phyloP scores from a whole-genome alignment of 1,140 invertebrate species.

The Zaprionus davidi region DNA sequence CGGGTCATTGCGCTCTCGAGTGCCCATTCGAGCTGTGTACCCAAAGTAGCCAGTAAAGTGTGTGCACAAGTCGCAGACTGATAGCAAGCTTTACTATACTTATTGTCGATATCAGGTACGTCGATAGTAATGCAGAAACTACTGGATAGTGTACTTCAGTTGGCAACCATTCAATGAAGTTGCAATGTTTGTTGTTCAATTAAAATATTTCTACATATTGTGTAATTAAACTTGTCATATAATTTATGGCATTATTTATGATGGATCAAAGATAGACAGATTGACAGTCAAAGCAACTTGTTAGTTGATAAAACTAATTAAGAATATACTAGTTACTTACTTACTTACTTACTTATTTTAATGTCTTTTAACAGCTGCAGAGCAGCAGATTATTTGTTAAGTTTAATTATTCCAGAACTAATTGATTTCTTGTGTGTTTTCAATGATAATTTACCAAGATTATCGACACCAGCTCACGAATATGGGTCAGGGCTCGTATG shows the following conservation, averaged over 20 bases:
- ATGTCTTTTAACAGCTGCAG: not conserved
- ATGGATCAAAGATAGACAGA: not conserved
- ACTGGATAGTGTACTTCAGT: not conserved
- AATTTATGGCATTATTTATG: slow-evolving; percentile 2
- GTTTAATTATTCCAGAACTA: not conserved
- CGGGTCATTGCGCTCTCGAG: slow-evolving; percentile 39
- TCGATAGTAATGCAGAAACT: slow-evolving; percentile 6
- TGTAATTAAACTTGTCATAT: slow-evolving; percentile 3
- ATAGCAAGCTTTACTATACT: slow-evolving; percentile 19
- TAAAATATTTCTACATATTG: not conserved
- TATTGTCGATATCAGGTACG: slow-evolving; percentile 6
- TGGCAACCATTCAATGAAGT: slow-evolving; percentile 4
- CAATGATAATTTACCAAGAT: not conserved
- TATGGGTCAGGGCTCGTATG: not conserved
- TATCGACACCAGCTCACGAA: not conserved
- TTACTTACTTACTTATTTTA: too few species aligned
- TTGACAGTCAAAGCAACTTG: not conserved
- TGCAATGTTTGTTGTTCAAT: slow-evolving; percentile 18
- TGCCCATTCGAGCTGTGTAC: slow-evolving; percentile 20
- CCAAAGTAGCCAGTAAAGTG: not conserved
- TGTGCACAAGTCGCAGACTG: slow-evolving; percentile 6
- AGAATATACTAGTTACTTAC: not conserved
- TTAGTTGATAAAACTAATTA: not conserved
- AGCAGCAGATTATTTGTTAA: not conserved
- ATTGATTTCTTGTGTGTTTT: not conserved